A percentile compares a stretch with the other conserved stretches of the same genome.
Conservation (phyloP, 1,140 invertebrate genomes). For the Augochlora pura region DNA sequence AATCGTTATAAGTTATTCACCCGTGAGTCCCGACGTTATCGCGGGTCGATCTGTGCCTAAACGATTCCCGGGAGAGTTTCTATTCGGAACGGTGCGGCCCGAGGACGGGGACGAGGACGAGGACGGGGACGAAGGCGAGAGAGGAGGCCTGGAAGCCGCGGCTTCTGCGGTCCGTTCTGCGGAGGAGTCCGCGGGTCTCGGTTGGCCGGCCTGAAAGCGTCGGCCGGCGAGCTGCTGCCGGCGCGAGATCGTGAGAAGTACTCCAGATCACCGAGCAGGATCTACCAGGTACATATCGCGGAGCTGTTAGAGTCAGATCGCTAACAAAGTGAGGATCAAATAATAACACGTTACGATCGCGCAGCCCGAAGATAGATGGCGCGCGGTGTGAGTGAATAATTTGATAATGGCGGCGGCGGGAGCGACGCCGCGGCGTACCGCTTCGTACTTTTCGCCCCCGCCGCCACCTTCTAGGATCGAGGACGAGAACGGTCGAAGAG, state of each 20-base stretch:
- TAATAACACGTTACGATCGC: constrained; percentile 78
- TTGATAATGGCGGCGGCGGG: constrained; percentile 74
- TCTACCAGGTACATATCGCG: constrained; percentile 63
- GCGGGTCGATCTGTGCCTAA: neutral
- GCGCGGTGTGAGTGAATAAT: constrained; percentile 78
- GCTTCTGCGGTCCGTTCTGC: constrained; percentile 3
- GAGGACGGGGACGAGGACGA: neutral
- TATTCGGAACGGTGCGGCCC: neutral
- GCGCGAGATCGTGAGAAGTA: constrained; percentile 72
- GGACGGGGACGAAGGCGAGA: neutral
- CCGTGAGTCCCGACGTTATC: constrained; percentile 8
- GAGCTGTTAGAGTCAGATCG: constrained; percentile 74
- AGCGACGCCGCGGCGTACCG: constrained; percentile 54
- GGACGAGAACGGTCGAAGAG: constrained; percentile 51
- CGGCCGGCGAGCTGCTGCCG: constrained; percentile 27
- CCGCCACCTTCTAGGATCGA: constrained; percentile 48
- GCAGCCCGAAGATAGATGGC: constrained; percentile 76
- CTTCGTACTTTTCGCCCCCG: constrained; percentile 57
- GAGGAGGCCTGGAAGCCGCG: neutral
- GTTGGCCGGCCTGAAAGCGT: constrained; percentile 1
- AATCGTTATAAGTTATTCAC: constrained; percentile 18
- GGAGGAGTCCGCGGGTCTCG: neutral
- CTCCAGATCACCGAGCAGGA: constrained; percentile 73
- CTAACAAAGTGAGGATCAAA: constrained; percentile 80
- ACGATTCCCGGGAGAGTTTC: neutral